Evolutionary conservation across 92 coral and sea anemone genomes (phyloP).

Genomic region (Bergia sp.): DNA sequence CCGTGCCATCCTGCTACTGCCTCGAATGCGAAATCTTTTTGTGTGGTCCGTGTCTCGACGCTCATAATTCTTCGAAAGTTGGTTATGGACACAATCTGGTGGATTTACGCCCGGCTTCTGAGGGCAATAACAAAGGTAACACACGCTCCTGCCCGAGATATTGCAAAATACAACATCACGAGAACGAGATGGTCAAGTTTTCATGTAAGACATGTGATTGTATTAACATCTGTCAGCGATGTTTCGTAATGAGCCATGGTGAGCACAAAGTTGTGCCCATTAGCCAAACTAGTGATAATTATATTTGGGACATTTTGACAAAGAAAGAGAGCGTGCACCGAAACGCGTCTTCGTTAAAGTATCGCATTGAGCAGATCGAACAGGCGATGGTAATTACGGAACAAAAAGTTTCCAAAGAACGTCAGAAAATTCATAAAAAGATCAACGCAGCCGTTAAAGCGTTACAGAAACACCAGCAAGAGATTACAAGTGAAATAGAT

Average conservation of each 20-base stretch:
- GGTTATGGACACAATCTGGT: constrained; percentile 22
- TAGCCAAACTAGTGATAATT: constrained; percentile 1
- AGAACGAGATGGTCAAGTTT: constrained; percentile 20
- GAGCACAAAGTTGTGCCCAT: constrained; percentile 26
- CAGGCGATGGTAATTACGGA: constrained; percentile 34
- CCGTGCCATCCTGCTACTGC: constrained; percentile 17
- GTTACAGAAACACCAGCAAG: constrained; percentile 17
- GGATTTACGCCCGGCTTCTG: not conserved
- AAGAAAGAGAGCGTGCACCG: constrained; percentile 29
- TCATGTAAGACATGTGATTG: not conserved
- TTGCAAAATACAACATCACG: constrained; percentile 3
- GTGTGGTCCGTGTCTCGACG: constrained; percentile 35
- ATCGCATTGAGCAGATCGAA: constrained; percentile 28
- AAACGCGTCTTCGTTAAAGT: constrained; percentile 15
- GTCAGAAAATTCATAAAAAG: constrained; percentile 26
- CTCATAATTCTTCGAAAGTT: constrained; percentile 27
- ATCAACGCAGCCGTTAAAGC: constrained; percentile 24
- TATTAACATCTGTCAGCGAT: constrained; percentile 35
- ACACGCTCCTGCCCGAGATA: not conserved
- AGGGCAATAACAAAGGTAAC: not conserved
- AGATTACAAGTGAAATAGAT: constrained; percentile 30
- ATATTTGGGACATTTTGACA: constrained; percentile 26
- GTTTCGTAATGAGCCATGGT: constrained; percentile 8
- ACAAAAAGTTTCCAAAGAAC: constrained; percentile 34
- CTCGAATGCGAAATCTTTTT: constrained; percentile 37